These are phyloP conservation scores for Blastobasis adustella DNA, from an alignment of 2,888 invertebrate genomes.

Conservation along the genomic window DNA sequence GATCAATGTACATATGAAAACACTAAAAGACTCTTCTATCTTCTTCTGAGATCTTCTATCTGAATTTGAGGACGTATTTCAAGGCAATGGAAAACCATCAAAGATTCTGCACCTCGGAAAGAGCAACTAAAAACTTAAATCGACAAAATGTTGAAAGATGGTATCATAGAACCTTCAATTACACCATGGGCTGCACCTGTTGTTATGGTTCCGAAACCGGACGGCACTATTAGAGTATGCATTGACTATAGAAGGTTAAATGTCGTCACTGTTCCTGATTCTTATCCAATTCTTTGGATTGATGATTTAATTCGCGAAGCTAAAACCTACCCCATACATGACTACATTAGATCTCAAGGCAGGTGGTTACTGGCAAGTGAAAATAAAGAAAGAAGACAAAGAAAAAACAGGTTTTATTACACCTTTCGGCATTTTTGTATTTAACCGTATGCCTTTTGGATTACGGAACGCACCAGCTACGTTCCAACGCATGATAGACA, in stretches of 20 bases:
- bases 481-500: slow-evolving; percentile 19
- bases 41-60: too few relatives aligned
- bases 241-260: slow-evolving; percentile 4
- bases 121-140: too few relatives aligned
- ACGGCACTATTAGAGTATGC: neutral
- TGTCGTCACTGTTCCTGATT: neutral
- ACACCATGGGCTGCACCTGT: neutral
- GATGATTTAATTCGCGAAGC: slow-evolving; percentile 31
- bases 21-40: too few relatives aligned
- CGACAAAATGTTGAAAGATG: too few relatives aligned
- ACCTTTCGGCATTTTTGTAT: too few relatives aligned
- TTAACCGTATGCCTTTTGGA: slow-evolving; percentile 12
- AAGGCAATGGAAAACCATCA: too few relatives aligned
- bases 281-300: slow-evolving; percentile 40
- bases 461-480: slow-evolving; percentile 20
- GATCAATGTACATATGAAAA: too few relatives aligned
- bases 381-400: slow-evolving; percentile 17
- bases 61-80: too few relatives aligned
- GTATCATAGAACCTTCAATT: too few relatives aligned
- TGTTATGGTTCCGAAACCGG: neutral
- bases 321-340: slow-evolving; percentile 22
- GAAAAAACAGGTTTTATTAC: slow-evolving; percentile 26
- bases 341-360: slow-evolving; percentile 20
- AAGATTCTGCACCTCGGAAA: too few relatives aligned
- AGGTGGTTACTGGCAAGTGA: slow-evolving; percentile 25